Evolutionary conservation across 2,113 vertebrate genomes (phyloP), one percentile per base, ranked within the genome.

Genomic region (Phylloscopus trochiloides): DNA sequence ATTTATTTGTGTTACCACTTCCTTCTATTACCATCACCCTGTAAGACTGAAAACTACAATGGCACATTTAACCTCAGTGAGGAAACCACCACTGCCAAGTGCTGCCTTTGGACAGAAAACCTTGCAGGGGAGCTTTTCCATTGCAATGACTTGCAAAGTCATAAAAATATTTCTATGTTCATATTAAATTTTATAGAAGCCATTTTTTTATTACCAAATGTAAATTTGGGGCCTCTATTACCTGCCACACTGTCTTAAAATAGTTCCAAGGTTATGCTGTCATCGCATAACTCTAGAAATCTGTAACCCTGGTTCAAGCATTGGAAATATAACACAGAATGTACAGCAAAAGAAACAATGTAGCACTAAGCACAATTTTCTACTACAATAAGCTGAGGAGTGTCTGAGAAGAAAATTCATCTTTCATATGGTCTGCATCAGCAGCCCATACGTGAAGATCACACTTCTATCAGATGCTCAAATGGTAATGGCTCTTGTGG

Each of bases 231-330:
- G 31, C 32, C 63, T 93, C 63, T 91, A 54, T 92, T 96, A 78
- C 63, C 42, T 76, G 72, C 58, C 71, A 82, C 1, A 2, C 32
- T 31, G 8, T 48, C 74, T 94, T 78, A 92, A 94, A 91, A 77
- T 88, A 93, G 80, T 93, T 95, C 70, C 93, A 96, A 95, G 92
- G 95, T 96, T 96, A 94, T 76, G 50, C 32, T 92, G 74, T 93
- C 92, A 94, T 72, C 15, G 0, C 38, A 34, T 88, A 88, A 58
- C 62, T 81, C 80, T n/a, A 80, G 74, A 82, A 94, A 96, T 95
- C 87, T 85, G 73, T 83, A 95, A 94, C 81, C 34, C 38, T 82
- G 61, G 79, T 54, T 95, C 93, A 90, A 82, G 47, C 54, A n/a
- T 22, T 78, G 42, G 58, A 65, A 94, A 78, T 50, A 14, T 5